Conservation (phyloP, 1,140 invertebrate genomes). For the Pinna nobilis region DNA sequence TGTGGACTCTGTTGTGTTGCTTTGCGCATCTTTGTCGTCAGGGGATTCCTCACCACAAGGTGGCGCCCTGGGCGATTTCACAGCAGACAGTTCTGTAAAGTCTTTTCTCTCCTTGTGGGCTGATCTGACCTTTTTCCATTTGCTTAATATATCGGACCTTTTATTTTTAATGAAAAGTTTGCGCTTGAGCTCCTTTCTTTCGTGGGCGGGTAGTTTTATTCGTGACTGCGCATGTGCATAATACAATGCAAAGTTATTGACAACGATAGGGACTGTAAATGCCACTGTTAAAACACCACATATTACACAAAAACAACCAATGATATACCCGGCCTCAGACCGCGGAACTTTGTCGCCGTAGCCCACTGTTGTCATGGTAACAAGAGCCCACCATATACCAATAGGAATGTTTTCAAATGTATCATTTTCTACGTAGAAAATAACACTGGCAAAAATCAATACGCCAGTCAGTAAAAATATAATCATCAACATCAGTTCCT, state of each 20-base stretch:
- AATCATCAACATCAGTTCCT: constrained; percentile 70
- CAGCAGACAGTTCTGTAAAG: constrained; percentile 37
- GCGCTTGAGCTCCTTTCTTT: constrained; percentile 63
- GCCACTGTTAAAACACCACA: constrained; percentile 98
- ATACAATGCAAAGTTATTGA: constrained; percentile 99
- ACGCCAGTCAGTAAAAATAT: constrained; percentile 72
- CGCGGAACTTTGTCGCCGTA: constrained; percentile 80
- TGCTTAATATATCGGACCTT: constrained; percentile 63
- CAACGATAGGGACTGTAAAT: constrained; percentile 97
- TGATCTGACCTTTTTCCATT: constrained; percentile 54
- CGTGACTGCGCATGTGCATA: constrained; percentile 82
- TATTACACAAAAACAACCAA: constrained; percentile 95
- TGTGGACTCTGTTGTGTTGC: background rate
- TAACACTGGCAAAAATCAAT: constrained; percentile 72
- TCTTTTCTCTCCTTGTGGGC: constrained; percentile 38
- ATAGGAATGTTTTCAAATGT: constrained; percentile 88
- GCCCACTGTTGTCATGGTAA: constrained; percentile 99
- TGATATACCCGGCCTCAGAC: constrained; percentile 87
- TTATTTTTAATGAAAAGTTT: constrained; percentile 64
- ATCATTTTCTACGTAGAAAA: constrained; percentile 68
- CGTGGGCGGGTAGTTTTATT: constrained; percentile 64
- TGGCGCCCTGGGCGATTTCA: constrained; percentile 42
- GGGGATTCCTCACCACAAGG: constrained; percentile 37
- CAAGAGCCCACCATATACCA: constrained; percentile 97
- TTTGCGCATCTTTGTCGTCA: background rate